Percentiles rank a stretch among this genome's conserved stretches.
phyloP scores from a whole-genome alignment of 2,113 vertebrate species.

The Odocoileus virginianus region DNA sequence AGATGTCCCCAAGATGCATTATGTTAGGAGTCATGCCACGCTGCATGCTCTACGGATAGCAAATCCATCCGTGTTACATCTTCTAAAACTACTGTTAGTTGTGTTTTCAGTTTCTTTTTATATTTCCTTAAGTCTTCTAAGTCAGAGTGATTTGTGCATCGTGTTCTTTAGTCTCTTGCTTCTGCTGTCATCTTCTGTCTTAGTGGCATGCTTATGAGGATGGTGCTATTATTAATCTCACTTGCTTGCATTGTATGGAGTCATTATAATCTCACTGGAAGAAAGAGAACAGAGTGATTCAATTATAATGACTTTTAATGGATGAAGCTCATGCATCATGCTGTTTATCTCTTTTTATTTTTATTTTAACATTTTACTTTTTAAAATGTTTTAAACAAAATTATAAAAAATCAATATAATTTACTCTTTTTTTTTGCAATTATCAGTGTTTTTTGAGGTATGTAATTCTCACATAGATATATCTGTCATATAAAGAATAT shows the following conservation, averaged over 20 bases:
- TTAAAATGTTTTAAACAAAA: background rate
- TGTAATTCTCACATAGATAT: background rate
- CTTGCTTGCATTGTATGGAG: conserved; percentile 57
- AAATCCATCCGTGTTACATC: background rate
- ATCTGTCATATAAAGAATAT: background rate
- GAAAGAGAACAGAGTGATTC: conserved; percentile 64
- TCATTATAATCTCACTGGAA: conserved; percentile 58
- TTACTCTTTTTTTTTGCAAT: conserved; percentile 13
- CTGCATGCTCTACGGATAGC: background rate
- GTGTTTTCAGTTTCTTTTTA: conserved; percentile 37
- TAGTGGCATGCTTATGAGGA: conserved; percentile 66
- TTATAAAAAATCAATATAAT: background rate
- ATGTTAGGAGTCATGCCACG: background rate
- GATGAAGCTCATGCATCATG: conserved; percentile 34
- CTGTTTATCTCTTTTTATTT: conserved; percentile 34
- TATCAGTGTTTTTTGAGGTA: background rate
- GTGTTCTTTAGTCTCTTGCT: conserved; percentile 63
- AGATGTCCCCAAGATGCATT: background rate
- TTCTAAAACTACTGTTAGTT: background rate
- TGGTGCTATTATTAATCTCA: conserved; percentile 70
- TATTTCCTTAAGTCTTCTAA: conserved; percentile 57
- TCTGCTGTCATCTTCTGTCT: conserved; percentile 71
- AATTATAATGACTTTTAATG: conserved; percentile 62
- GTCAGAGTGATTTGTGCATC: conserved; percentile 62
- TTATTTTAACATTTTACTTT: conserved; percentile 61